Evolutionary conservation across 2,888 invertebrate genomes (phyloP).

Genomic region (Plusia festucae): DNA sequence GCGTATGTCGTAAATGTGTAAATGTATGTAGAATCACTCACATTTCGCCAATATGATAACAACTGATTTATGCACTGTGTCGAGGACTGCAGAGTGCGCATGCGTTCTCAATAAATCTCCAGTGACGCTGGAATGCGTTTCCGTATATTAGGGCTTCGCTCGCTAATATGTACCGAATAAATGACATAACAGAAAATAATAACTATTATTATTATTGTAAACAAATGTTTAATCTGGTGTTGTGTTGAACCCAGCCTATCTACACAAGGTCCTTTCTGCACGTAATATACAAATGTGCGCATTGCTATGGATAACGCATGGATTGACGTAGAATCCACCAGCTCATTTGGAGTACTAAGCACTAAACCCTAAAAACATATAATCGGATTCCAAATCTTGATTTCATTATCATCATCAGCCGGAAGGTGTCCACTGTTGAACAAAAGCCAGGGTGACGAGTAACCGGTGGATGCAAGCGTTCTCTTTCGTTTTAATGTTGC

Average conservation of each 20-base stretch:
- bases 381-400: too few species aligned
- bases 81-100: not conserved
- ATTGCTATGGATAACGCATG: too few species aligned
- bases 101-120: constrained; percentile 6
- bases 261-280: not conserved
- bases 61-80: not conserved
- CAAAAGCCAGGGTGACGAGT: too few species aligned
- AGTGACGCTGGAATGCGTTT: not conserved
- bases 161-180: not conserved
- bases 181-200: not conserved
- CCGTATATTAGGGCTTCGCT: not conserved
- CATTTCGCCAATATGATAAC: not conserved
- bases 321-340: too few species aligned
- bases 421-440: too few species aligned
- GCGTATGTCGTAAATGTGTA: too few species aligned
- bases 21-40: not conserved
- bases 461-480: too few species aligned
- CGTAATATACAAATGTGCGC: too few species aligned
- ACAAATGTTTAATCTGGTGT: not conserved
- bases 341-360: too few species aligned
- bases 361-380: too few species aligned
- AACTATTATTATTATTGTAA: constrained; percentile 3
- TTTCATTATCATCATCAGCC: too few species aligned
- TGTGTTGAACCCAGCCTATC: constrained; percentile 2
- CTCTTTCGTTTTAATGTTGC: too few species aligned